phyloP scores from a whole-genome alignment of 2,113 vertebrate genomes.

The Danionella cerebrum region DNA sequence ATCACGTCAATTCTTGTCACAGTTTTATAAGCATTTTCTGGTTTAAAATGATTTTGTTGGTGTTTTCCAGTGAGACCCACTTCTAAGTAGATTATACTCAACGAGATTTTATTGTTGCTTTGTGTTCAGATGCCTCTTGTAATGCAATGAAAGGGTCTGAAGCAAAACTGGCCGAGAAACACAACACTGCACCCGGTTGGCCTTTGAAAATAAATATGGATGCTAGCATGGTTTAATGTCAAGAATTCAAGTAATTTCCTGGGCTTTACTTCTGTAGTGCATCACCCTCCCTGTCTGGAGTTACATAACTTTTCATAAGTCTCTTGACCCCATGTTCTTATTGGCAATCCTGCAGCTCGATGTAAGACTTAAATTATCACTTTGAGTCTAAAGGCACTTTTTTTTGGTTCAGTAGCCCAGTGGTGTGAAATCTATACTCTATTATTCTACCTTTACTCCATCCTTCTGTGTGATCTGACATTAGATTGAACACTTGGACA shows the following conservation, averaged over 20 bases:
- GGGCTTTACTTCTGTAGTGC: conserved; percentile 1
- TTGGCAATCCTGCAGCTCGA: neutral
- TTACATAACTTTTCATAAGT: conserved; percentile 5
- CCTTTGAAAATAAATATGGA: neutral
- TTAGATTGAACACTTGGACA: neutral
- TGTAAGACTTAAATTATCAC: neutral
- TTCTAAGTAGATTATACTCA: no score
- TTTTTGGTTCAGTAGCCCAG: neutral
- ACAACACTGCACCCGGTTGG: neutral
- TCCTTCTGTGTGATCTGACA: neutral
- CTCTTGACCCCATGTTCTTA: neutral
- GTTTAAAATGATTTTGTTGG: no score
- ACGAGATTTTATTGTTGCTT: neutral
- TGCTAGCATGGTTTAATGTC: conserved; percentile 13
- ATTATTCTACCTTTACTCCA: neutral
- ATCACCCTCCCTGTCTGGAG: neutral
- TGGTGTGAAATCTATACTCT: neutral
- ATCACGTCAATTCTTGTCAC: no score
- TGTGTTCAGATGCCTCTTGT: neutral
- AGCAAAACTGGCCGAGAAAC: neutral
- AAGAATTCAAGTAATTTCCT: conserved; percentile 25
- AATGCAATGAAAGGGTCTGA: neutral
- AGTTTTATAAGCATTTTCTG: no score
- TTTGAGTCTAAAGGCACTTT: neutral
- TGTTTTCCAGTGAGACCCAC: no score